Base-by-base conservation (phyloP, 30 jellyfish, hydroid and myxozoan species). In the Aurelia aurita region DNA sequence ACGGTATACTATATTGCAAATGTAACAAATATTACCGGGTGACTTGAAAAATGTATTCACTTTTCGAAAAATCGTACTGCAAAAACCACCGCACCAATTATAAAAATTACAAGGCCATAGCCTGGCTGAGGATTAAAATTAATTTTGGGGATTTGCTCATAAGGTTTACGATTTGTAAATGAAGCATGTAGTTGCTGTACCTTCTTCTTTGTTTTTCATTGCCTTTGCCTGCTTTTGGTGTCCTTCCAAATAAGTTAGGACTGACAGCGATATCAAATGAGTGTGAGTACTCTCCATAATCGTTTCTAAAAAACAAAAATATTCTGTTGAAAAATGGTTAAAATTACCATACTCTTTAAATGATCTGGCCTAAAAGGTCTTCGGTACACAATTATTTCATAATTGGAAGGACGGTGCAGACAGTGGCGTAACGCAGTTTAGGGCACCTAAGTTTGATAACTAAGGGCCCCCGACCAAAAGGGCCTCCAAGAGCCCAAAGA, bases 221-320 rank as follows among this genome's bases (percentile, higher is more conserved):
- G 10, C 96, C 76, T 64, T 62, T 76, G 58, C 86, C 72, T 0
- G 95, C 53, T 66, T 79, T 91, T 69, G 98, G 98, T 7, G 98
- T 91, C 59, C 98, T 80, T 39, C 98, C 98, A 60, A 76, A 78
- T 4, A 91, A 57, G 29, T 95, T 81, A 19, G 98, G 98, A 49
- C 96, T 85, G 51, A 91, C 98, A 34, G 98, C 96, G 28, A 91
- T 91, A 79, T 91, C 98, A 79, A 91, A 91, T n/a, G 98, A 85
- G 12, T 86, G 98, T 9, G 98, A 85, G 49, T 85, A 91, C 25
- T 91, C 96, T 7, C 91, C 89, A 73, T 26, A 79, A 53, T 76
- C 95, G 4, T 43, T 23, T 55, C 93, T 91, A 70, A 27, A 31
- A 86, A 68, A 58, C 6, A 12, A 82, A 19, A 8, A 27, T 21